These are phyloP conservation scores for Narcine bancroftii DNA, from an alignment of 2,113 vertebrate species.

Conservation along the genomic window DNA sequence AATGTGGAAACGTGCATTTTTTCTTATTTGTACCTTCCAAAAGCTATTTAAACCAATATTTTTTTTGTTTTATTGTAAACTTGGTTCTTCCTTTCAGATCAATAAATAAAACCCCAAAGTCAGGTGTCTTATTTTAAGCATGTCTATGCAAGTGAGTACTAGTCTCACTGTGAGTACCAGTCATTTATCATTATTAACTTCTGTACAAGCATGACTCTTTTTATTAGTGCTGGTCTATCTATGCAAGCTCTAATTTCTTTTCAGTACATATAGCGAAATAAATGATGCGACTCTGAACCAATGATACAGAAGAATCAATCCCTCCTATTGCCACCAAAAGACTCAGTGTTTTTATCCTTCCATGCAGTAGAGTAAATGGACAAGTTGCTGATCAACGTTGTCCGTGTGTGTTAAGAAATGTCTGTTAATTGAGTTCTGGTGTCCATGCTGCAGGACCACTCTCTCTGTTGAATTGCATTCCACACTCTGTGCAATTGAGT, in stretches of 20 bases:
- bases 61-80: not conserved
- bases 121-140: not conserved
- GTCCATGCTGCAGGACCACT: too few relatives aligned
- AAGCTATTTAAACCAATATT: not conserved
- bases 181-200: not conserved
- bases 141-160: not conserved
- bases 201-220: not conserved
- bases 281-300: too few relatives aligned
- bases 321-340: too few relatives aligned
- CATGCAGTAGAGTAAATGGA: too few relatives aligned
- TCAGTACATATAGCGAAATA: too few relatives aligned
- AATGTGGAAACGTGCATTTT: not conserved
- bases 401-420: not conserved
- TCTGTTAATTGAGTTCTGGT: not conserved
- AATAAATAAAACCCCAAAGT: not conserved
- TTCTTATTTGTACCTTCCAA: not conserved
- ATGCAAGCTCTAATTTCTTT: not conserved
- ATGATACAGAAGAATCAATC: too few relatives aligned
- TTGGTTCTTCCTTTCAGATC: not conserved
- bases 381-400: not conserved
- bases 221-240: not conserved
- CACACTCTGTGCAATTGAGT: not conserved
- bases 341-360: too few relatives aligned
- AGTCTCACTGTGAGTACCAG: not conserved
- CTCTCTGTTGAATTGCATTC: not conserved